Base-by-base conservation (phyloP, 2,113 vertebrate genomes). In the Pseudopodoces humilis region DNA sequence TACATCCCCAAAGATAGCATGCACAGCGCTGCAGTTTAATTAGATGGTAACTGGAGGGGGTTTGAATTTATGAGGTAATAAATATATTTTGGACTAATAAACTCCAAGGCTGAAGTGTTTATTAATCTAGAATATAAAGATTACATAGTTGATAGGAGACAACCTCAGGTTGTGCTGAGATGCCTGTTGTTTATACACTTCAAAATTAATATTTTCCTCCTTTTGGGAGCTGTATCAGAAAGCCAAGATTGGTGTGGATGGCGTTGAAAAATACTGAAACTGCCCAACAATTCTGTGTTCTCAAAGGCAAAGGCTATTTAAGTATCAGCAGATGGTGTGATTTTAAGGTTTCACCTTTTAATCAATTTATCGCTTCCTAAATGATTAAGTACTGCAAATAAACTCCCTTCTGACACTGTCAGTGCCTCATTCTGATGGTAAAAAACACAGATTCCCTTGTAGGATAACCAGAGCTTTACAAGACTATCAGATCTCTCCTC, bases 61-160 rank as follows among this genome's bases (percentile, higher is more conserved):
- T 37, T 95, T 84, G 84, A 94, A 92, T 96, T 96, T 94, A 97
- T 91, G 88, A 97, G 75, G 89, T 92, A 95, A 97, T 95, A 96
- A 97, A 96, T 90, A 89, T 60, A 88, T 95, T 96, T 94, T 81
- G 59, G 71, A 90, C 93, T 96, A 96, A 97, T 94, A 97, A 95
- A 96, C 85, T 94, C 86, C 79, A 39, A 83, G 62, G 67, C 74
- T 92, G 89, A 95, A 94, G 82, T 75, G 90, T 91, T 95, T 96
- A 95, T 96, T 95, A 92, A 94, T 95, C 83, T 79, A 62, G 52
- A 93, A 94, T 75, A 83, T 59, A 91, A 81, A 86, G 81, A 86
- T 82, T 69, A 71, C 37, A 79, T 39, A 90, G 91, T 4, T 79
- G 88, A 93, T 78, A 83, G 71, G 78, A 94, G 89, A 77, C 53